phyloP scores from a whole-genome alignment of 2,113 vertebrate genomes.

The Camelus dromedarius region DNA sequence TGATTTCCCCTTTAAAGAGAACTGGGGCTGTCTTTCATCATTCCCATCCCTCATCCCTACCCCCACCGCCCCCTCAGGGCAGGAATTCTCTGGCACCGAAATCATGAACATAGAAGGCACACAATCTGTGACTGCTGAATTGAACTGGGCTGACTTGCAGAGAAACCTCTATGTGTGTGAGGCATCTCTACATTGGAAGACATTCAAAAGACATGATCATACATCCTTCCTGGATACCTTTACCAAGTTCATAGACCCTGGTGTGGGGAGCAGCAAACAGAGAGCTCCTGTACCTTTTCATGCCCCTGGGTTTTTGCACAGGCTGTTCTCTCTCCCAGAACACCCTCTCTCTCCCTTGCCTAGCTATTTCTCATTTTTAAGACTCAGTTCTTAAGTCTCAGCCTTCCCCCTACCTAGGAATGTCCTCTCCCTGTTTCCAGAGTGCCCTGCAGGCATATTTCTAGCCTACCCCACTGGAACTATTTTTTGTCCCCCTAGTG shows the following conservation, averaged over 20 bases:
- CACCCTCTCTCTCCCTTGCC: background rate
- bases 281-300: background rate
- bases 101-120: background rate
- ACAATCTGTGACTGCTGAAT: background rate
- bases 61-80: background rate
- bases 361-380: background rate
- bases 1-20: background rate
- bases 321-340: background rate
- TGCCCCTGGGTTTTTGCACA: background rate
- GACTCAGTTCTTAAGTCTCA: background rate
- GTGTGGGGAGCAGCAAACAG: background rate
- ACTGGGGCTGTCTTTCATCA: background rate
- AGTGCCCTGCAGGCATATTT: background rate
- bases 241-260: background rate
- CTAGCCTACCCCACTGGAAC: background rate
- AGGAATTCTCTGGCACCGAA: background rate
- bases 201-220: background rate
- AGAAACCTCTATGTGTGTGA: background rate
- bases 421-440: background rate
- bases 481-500: rapidly evolving
- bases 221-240: background rate
- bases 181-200: background rate
- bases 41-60: background rate
- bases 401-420: background rate
- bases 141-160: background rate